Conservation (phyloP, 2,888 invertebrate species). For the Smittia sp. region DNA sequence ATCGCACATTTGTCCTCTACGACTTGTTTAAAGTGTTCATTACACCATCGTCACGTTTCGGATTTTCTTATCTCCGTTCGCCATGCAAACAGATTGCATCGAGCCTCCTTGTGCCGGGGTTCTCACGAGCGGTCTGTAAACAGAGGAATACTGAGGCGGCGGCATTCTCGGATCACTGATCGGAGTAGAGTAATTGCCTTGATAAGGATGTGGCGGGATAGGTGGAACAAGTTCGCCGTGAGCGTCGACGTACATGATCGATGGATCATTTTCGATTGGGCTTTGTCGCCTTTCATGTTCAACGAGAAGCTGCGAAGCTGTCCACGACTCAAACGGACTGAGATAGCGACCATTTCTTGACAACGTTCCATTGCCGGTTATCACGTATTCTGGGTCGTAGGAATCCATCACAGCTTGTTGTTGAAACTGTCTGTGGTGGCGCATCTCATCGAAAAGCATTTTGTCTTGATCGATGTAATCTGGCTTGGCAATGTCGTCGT, state of each 20-base stretch:
- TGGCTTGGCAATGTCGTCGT: slow-evolving; percentile 49
- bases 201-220: slow-evolving; percentile 56
- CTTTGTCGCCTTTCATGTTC: slow-evolving; percentile 60
- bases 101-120: slow-evolving; percentile 50
- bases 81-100: slow-evolving; percentile 56
- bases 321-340: slow-evolving; percentile 61
- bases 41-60: slow-evolving; percentile 61
- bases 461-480: slow-evolving; percentile 54
- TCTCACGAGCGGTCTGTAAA: slow-evolving; percentile 15
- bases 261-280: slow-evolving; percentile 49
- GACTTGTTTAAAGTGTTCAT: too few species aligned
- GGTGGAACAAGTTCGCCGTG: slow-evolving; percentile 51
- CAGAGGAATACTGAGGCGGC: slow-evolving; percentile 21
- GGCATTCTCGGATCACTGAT: neutral
- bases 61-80: slow-evolving; percentile 55
- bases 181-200: neutral
- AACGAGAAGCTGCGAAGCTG: slow-evolving; percentile 59
- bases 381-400: slow-evolving; percentile 46
- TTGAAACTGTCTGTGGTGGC: slow-evolving; percentile 50
- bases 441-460: slow-evolving; percentile 54
- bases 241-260: slow-evolving; percentile 30
- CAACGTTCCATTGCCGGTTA: slow-evolving; percentile 50
- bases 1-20: too few species aligned
- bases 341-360: slow-evolving; percentile 53
- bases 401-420: slow-evolving; percentile 38